Base-by-base conservation (phyloP, 2,888 invertebrate species). In the Melieria picta region DNA sequence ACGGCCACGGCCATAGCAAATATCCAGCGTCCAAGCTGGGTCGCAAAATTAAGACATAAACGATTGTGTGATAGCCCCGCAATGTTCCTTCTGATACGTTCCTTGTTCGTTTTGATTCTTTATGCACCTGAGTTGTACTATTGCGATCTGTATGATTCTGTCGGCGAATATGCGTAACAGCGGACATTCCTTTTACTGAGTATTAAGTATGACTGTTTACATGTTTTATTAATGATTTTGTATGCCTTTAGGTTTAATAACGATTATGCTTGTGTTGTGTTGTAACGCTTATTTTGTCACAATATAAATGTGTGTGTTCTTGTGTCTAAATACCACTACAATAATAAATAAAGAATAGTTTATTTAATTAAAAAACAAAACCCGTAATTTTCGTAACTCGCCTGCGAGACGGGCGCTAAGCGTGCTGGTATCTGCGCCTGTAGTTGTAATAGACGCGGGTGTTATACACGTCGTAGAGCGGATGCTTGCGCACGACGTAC, bases 401-500 rank as follows among this genome's bases (percentile, higher is more conserved):
- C 16, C 6, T 55, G 11, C 16, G n/a, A 9, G 10, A 4, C 30
- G 13, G 11, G 1, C 30, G 5, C 67, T 75, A 80, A 56, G 74
- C 69, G 56, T 77, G 65, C 1, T 82, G 77, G 74, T 78, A 81
- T 50, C 77, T 77, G 2, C 80, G 78, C 65, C 77, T 82, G 50
- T 80, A 84, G 60, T 81, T 84, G 55, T 85, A 86, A 72, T 86
- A 86, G 3, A 84, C 78, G 52, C 79, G 80, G 4, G 83, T 80
- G 77, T 85, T 85, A 11, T 81, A 93, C 80, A 91, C 92, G 83
- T 94, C 93, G 82, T 90, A 94, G 56, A 89, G 86, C 0, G 94
- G 94, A 87, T 93, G 90, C 77, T 84, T 90, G 83, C 89, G 88
- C 0, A 93, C 90, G 0, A 92, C 78, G 67, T 89, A 89, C 76